phyloP scores from a whole-genome alignment of 2,888 invertebrate genomes.

The Troilus luridus region DNA sequence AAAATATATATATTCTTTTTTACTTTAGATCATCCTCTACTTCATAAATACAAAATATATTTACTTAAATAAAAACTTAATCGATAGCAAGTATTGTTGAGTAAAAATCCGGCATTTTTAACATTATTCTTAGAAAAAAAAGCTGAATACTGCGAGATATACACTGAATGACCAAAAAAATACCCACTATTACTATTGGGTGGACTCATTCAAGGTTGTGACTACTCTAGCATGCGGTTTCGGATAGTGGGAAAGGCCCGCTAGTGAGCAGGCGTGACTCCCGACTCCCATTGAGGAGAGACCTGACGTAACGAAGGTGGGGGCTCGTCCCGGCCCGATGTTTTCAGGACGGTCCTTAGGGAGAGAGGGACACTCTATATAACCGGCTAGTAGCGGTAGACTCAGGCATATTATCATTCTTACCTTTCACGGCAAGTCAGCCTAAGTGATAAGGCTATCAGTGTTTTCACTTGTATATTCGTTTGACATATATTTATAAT shows the following conservation, averaged over 20 bases:
- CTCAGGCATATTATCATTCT: constrained; percentile 49
- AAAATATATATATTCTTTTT: too few relatives aligned
- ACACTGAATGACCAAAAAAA: neutral
- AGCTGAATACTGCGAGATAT: too few relatives aligned
- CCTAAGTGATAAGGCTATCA: constrained; percentile 36
- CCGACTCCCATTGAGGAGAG: neutral
- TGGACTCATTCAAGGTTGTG: neutral
- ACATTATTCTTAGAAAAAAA: too few relatives aligned
- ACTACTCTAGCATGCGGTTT: constrained; percentile 30
- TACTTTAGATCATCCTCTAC: too few relatives aligned
- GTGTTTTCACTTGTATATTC: neutral
- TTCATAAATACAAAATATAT: too few relatives aligned
- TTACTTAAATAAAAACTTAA: too few relatives aligned
- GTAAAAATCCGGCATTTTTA: too few relatives aligned
- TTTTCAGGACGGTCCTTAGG: constrained; percentile 54
- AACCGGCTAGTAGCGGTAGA: constrained; percentile 56
- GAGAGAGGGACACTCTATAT: constrained; percentile 37
- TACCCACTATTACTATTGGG: neutral
- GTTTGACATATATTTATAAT: neutral
- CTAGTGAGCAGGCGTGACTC: constrained; percentile 36
- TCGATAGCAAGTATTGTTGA: too few relatives aligned
- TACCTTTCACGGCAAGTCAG: constrained; percentile 9
- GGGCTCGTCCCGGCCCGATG: constrained; percentile 53
- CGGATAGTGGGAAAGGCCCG: constrained; percentile 16
- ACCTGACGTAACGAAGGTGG: constrained; percentile 53